Base-by-base conservation (phyloP, 2,888 invertebrate species). In the Polydrusus cervinus region DNA sequence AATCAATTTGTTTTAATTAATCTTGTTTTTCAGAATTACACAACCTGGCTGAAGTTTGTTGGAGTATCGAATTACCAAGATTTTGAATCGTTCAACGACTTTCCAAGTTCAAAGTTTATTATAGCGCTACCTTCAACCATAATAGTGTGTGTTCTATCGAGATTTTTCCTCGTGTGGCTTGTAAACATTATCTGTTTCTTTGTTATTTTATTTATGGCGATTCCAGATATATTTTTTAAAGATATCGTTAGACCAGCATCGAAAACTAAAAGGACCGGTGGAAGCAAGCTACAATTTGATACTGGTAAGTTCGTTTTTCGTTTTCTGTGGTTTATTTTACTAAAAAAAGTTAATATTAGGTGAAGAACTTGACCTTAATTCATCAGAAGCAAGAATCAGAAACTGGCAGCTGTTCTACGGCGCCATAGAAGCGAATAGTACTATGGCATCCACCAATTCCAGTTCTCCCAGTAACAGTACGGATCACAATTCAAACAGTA, bases 341-440 rank as follows among this genome's bases (percentile, higher is more conserved):
- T 9, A 6, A 61, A 40, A 8, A 61, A 0, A 40, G 9, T 34
- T 7, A 25, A 10, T 8, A 74, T 16, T 73, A 77, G 64, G 75
- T 57, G 51, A 16, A 14, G 64, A 73, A 38, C 18, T 61, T 5
- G 68, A 79, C 25, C 60, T 75, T 8, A 74, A 78, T 55, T 75
- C 77, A 3, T 65, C 79, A 38, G 79, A 76, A 43, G 80, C 81
- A 9, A 76, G 84, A 34, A 84, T 84, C 64, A 74, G 83, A 69
- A 81, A 78, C n/a, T 84, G 84, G 84, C 82, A 83, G 61, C 71
- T 79, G 34, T 84, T 82, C 69, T 84, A 84, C 57, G 83, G 82
- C 11, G 79, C 79, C 0, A 61, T 77, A 20, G 81, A 80, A n/a
- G 43, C 73, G 3, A 71, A 65, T 8, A 73, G 67, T 43, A 75